A percentile compares a stretch with the other conserved stretches of the same genome.
These are phyloP conservation scores for Bhutanitis thaidina DNA, from an alignment of 2,888 invertebrate genomes.

Conservation along the genomic window DNA sequence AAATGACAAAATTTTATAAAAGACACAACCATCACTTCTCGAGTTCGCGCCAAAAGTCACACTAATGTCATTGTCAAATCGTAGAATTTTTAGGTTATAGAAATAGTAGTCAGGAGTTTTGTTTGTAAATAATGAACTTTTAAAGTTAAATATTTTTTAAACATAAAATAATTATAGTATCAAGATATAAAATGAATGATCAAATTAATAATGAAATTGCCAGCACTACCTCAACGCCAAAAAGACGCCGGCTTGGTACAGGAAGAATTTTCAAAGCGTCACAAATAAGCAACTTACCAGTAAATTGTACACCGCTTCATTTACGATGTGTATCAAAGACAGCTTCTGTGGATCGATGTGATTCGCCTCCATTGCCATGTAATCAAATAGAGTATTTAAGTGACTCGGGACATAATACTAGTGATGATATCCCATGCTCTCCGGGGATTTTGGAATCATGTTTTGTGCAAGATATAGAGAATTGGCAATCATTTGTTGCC, in stretches of 20 bases:
- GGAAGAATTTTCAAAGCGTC: conserved; percentile 33
- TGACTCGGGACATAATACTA: conserved; percentile 46
- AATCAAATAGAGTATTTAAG: conserved; percentile 66
- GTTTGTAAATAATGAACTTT: too few relatives aligned
- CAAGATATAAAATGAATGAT: conserved; percentile 33
- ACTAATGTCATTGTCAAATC: too few relatives aligned
- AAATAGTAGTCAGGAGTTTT: too few relatives aligned
- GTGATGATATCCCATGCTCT: conserved; percentile 45
- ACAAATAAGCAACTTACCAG: background rate
- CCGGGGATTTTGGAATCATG: conserved; percentile 44
- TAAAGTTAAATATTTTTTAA: too few relatives aligned
- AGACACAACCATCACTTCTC: too few relatives aligned
- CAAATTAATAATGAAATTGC: conserved; percentile 20
- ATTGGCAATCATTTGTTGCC: conserved; percentile 45
- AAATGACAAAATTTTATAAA: too few relatives aligned
- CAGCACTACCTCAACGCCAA: conserved; percentile 55
- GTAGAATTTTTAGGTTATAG: too few relatives aligned
- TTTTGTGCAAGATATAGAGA: conserved; percentile 32
- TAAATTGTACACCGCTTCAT: conserved; percentile 38
- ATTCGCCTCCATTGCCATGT: conserved; percentile 63
- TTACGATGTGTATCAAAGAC: conserved; percentile 26
- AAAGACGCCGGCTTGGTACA: conserved; percentile 55
- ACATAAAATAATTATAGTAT: background rate
- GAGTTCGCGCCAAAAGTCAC: too few relatives aligned
- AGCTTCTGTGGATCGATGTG: conserved; percentile 36